Evolutionary conservation across 2,888 invertebrate species (phyloP).

Genomic region (Drosophila parthenogenetica): DNA sequence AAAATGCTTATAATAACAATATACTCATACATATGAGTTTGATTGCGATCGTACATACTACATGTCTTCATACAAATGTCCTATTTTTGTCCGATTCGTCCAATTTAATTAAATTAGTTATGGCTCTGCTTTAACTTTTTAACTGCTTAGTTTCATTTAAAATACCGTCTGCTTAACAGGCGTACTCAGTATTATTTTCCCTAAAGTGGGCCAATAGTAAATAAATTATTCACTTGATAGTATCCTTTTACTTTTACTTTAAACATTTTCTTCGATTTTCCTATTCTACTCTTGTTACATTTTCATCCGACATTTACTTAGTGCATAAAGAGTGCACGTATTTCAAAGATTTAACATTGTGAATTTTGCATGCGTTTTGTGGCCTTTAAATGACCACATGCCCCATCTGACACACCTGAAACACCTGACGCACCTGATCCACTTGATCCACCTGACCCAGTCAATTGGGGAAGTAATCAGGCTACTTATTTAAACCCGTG

Average conservation of each 20-base stretch:
- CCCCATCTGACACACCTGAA: background rate
- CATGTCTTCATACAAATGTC: too few species aligned
- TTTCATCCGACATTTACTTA: background rate
- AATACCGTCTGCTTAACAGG: background rate
- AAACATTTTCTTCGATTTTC: background rate
- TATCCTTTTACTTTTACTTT: background rate
- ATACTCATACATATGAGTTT: too few species aligned
- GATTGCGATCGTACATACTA: too few species aligned
- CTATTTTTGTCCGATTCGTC: too few species aligned
- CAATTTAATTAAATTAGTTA: too few species aligned
- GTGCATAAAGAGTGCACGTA: background rate
- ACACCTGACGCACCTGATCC: conserved; percentile 15
- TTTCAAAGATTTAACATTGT: conserved; percentile 1
- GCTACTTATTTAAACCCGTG: conserved; percentile 55
- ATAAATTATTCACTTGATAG: background rate
- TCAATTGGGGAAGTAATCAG: conserved; percentile 53
- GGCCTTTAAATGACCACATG: conserved; percentile 20
- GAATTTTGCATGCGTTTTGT: conserved; percentile 14
- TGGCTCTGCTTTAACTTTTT: too few species aligned
- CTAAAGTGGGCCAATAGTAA: background rate
- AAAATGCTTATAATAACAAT: too few species aligned
- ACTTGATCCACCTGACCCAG: conserved; percentile 24
- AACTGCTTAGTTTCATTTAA: too few species aligned
- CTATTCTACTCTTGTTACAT: conserved; percentile 1
- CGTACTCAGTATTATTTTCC: background rate